A percentile compares a stretch with the other conserved stretches of the same genome.
Conservation (phyloP, 2,113 vertebrate genomes). For the Telmatochromis brichardi region DNA sequence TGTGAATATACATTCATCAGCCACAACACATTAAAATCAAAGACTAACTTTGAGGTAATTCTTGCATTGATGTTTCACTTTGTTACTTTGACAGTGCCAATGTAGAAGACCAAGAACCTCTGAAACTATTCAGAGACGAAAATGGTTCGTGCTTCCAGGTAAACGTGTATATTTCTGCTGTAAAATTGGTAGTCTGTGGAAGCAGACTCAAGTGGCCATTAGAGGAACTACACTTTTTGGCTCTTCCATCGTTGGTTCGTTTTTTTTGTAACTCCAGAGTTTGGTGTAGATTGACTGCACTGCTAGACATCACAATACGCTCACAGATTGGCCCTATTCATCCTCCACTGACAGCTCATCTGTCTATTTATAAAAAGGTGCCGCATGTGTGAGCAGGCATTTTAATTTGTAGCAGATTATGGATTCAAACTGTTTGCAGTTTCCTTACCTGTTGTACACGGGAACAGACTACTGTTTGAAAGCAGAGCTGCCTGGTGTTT, state of each 20-base stretch:
- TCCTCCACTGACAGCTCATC: background rate
- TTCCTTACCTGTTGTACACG: constrained; percentile 38
- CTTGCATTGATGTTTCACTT: background rate
- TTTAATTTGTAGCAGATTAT: background rate
- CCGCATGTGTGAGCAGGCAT: background rate
- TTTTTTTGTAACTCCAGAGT: background rate
- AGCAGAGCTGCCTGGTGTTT: background rate
- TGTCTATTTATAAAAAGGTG: background rate
- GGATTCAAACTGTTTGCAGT: constrained; percentile 14
- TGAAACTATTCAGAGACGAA: background rate
- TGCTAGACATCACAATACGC: background rate
- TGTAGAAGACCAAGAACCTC: background rate
- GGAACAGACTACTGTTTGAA: background rate
- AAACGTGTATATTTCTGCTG: background rate
- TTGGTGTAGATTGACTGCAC: background rate
- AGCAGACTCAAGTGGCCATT: background rate
- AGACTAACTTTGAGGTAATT: background rate
- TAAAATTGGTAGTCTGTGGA: background rate
- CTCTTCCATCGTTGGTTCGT: fast-evolving
- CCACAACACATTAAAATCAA: background rate
- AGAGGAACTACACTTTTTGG: background rate
- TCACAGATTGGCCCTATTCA: background rate
- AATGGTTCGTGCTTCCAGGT: background rate
- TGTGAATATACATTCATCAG: background rate
- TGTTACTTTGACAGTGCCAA: background rate